phyloP scores from a whole-genome alignment of 2,113 vertebrate species.

The Arenaria interpres region DNA sequence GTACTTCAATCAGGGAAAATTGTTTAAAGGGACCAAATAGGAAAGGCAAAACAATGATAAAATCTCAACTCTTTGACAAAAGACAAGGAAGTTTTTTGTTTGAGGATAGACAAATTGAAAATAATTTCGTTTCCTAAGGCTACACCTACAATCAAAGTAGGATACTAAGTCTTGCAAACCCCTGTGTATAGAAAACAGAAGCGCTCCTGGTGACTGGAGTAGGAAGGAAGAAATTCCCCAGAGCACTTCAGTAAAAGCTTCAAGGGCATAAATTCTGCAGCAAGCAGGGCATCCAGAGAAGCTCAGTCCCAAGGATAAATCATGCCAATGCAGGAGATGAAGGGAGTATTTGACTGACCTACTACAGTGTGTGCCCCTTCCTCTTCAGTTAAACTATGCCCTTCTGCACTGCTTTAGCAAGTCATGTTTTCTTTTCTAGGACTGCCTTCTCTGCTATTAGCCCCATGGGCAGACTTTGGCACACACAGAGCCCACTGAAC shows the following conservation, averaged over 20 bases:
- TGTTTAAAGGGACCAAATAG: background rate
- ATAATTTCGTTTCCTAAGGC: background rate
- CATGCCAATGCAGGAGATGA: background rate
- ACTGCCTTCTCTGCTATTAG: background rate
- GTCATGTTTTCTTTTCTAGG: too few relatives aligned
- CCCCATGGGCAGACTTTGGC: accelerated
- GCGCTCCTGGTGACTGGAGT: background rate
- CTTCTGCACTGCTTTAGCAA: background rate
- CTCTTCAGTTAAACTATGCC: background rate
- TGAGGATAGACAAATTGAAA: background rate
- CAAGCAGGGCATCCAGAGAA: background rate
- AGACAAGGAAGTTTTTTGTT: background rate
- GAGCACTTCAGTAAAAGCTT: background rate
- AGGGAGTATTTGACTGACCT: background rate
- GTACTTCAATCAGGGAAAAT: background rate
- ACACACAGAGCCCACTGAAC: background rate
- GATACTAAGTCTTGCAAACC: background rate
- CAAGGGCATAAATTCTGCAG: background rate
- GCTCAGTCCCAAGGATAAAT: background rate
- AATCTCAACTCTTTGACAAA: background rate
- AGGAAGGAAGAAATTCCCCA: background rate
- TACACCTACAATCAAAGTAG: background rate
- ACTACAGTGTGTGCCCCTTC: background rate
- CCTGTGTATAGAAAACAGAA: background rate
- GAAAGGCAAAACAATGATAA: background rate